Conservation (phyloP, 2,888 invertebrate genomes). For the Amphimallon solstitiale region DNA sequence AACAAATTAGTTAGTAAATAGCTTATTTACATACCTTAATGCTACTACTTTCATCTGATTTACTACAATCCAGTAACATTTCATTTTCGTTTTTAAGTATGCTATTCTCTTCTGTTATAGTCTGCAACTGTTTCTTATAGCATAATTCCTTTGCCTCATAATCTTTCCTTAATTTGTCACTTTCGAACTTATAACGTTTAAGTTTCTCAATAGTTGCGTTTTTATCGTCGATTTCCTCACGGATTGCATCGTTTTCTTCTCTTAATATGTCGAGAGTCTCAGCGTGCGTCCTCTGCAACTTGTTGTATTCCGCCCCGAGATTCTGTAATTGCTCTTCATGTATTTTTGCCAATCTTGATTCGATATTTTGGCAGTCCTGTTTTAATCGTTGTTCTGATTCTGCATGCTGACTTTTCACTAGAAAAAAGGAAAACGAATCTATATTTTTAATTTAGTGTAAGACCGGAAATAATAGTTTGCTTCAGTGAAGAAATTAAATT, state of each 20-base stretch:
- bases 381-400: conserved; percentile 54
- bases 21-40: conserved; percentile 58
- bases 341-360: conserved; percentile 39
- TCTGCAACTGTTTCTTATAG: conserved; percentile 51
- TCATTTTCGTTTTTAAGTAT: conserved; percentile 57
- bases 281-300: conserved; percentile 58
- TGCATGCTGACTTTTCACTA: conserved; percentile 59
- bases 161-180: conserved; percentile 55
- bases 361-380: conserved; percentile 51
- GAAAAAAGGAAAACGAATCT: conserved; percentile 50
- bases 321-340: conserved; percentile 57
- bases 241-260: conserved; percentile 61
- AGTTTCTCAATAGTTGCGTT: conserved; percentile 51
- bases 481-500: too few relatives aligned
- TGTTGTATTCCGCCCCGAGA: conserved; percentile 56
- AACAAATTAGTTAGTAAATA: too few relatives aligned
- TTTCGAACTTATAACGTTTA: conserved; percentile 50
- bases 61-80: conserved; percentile 53
- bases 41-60: conserved; percentile 57
- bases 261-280: conserved; percentile 59
- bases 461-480: too few relatives aligned
- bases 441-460: neutral
- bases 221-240: conserved; percentile 61
- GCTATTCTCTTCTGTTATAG: conserved; percentile 52
- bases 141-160: conserved; percentile 55